Conservation (phyloP, 2,113 vertebrate genomes). For the Fregetta grallaria region DNA sequence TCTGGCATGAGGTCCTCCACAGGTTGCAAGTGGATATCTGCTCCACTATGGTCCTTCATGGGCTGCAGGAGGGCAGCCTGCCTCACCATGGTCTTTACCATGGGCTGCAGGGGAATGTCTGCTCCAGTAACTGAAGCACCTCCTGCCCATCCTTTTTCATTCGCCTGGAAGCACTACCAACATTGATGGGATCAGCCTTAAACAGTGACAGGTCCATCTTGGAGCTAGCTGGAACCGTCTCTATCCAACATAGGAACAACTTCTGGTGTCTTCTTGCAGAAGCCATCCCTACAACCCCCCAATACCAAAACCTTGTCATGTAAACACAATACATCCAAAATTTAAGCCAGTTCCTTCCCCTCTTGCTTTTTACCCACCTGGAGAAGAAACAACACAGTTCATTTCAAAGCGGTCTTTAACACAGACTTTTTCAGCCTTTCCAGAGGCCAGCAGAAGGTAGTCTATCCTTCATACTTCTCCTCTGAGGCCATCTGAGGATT, state of each 20-base stretch:
- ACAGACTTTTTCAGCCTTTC: no score
- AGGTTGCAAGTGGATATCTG: not conserved
- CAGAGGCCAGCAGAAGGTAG: rapidly evolving
- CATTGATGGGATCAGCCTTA: not conserved
- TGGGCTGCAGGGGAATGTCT: rapidly evolving
- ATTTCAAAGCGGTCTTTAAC: not conserved
- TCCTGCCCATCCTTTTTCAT: not conserved
- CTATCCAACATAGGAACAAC: rapidly evolving
- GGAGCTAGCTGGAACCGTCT: not conserved
- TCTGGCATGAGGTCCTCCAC: rapidly evolving
- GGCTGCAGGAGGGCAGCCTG: not conserved
- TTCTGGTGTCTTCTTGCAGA: not conserved
- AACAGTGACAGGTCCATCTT: not conserved
- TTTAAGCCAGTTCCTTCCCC: not conserved
- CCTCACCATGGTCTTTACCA: not conserved
- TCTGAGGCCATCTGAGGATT: not conserved
- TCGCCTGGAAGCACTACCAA: not conserved
- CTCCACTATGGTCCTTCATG: rapidly evolving
- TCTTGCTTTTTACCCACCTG: not conserved
- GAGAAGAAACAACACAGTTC: not conserved
- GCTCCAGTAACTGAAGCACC: rapidly evolving
- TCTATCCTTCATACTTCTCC: rapidly evolving
- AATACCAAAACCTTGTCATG: not conserved
- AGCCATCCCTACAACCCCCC: no score
- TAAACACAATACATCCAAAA: not conserved